A percentile compares a stretch with the other conserved stretches of the same genome.
Evolutionary conservation across 2,888 invertebrate genomes (phyloP).

Genomic region (Muschampia plurimacula): DNA sequence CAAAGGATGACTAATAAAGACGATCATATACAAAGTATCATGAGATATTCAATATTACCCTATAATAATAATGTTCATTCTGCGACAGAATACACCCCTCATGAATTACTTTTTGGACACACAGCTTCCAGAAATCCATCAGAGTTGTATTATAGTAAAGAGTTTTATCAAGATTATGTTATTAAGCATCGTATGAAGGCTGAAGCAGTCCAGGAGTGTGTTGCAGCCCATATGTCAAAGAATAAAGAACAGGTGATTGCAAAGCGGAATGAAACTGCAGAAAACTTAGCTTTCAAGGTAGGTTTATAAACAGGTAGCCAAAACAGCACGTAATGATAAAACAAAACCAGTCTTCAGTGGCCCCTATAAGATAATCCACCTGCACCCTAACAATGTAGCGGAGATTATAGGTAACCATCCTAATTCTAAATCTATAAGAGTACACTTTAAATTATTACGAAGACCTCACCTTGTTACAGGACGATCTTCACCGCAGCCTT

Average conservation of each 20-base stretch:
- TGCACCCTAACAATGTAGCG: constrained; percentile 41
- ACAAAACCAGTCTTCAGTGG: constrained; percentile 41
- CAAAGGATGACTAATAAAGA: constrained; percentile 48
- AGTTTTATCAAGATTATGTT: constrained; percentile 88
- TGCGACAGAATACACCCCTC: constrained; percentile 49
- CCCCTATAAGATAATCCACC: constrained; percentile 40
- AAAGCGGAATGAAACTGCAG: constrained; percentile 40
- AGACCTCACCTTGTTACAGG: constrained; percentile 43
- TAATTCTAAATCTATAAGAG: constrained; percentile 42
- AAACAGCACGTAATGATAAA: constrained; percentile 48
- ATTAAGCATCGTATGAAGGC: constrained; percentile 84
- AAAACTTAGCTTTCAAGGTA: constrained; percentile 46
- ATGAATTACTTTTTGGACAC: constrained; percentile 51
- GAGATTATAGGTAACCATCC: constrained; percentile 42
- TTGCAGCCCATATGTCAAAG: constrained; percentile 36
- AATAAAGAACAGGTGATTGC: constrained; percentile 44
- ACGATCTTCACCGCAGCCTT: constrained; percentile 18
- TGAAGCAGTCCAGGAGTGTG: constrained; percentile 40
- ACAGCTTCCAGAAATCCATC: constrained; percentile 50
- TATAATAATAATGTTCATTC: constrained; percentile 52
- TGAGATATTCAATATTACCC: constrained; percentile 50
- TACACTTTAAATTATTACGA: constrained; percentile 40
- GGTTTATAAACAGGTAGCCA: constrained; percentile 50
- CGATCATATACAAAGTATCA: constrained; percentile 45
- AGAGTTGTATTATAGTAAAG: constrained; percentile 52